Evolutionary conservation across 2,888 invertebrate species (phyloP).

Genomic region (Caenorhabditis doughertyi): DNA sequence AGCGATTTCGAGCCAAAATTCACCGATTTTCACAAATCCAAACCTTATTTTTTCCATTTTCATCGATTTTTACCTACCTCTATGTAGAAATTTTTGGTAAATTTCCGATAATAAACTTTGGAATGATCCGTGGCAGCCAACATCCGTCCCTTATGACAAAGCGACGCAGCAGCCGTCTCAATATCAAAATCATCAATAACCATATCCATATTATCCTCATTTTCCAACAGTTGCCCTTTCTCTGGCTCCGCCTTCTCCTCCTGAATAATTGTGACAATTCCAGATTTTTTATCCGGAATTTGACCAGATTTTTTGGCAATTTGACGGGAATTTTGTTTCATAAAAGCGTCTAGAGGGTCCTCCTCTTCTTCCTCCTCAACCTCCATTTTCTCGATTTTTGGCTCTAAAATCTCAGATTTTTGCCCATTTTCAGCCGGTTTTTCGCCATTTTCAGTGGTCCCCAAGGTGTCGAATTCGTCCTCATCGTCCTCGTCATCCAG

Average conservation of each 20-base stretch:
- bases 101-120: conserved; percentile 91
- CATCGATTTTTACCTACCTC: conserved; percentile 85
- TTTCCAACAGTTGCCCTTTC: conserved; percentile 96
- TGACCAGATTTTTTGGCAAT: conserved; percentile 19
- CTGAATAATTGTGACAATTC: conserved; percentile 65
- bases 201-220: conserved; percentile 94
- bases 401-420: neutral
- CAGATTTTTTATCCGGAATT: conserved; percentile 1
- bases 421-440: neutral
- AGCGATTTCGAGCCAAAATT: no score
- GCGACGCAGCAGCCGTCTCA: conserved; percentile 74
- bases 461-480: conserved; percentile 50
- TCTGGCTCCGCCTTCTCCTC: conserved; percentile 66
- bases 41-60: no score
- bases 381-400: conserved; percentile 25
- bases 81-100: conserved; percentile 96
- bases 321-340: conserved; percentile 86
- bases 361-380: conserved; percentile 88
- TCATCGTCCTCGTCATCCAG: conserved; percentile 90
- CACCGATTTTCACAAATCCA: no score
- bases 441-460: neutral
- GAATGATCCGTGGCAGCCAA: conserved; percentile 93
- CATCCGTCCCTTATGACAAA: conserved; percentile 82
- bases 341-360: conserved; percentile 97
- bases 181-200: conserved; percentile 81